These are phyloP conservation scores for Lacanobia oleracea DNA, from an alignment of 2,888 invertebrate species.

Conservation along the genomic window DNA sequence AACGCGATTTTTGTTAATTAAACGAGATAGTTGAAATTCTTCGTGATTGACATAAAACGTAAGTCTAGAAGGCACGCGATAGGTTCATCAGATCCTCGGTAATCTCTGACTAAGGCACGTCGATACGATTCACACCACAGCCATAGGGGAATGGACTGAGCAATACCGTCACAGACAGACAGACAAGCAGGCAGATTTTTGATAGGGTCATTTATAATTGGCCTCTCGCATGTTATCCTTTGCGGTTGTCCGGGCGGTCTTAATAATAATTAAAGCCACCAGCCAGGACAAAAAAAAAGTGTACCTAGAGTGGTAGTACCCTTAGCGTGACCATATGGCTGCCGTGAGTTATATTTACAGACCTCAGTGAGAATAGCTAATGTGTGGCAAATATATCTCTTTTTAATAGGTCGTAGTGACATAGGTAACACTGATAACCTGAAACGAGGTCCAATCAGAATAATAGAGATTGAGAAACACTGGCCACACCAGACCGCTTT, in stretches of 20 bases:
- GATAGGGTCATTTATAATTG: no score
- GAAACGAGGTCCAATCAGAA: not conserved
- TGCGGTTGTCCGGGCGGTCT: no score
- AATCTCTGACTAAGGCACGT: constrained; percentile 87
- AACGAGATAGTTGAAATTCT: constrained; percentile 41
- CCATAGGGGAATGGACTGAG: not conserved
- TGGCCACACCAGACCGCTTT: not conserved
- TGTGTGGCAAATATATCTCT: no score
- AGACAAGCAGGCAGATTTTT: no score
- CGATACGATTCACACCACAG: constrained; percentile 67
- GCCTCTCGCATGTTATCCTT: no score
- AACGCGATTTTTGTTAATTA: not conserved
- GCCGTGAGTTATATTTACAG: no score
- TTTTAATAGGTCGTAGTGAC: not conserved
- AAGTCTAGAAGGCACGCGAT: constrained; percentile 80
- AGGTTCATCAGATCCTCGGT: constrained; percentile 82
- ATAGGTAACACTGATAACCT: not conserved
- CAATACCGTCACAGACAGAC: not conserved
- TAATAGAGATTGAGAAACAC: not conserved
- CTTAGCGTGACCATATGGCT: no score
- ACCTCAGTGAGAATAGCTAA: no score
- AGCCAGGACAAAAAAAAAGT: no score
- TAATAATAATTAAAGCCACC: no score
- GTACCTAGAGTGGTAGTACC: no score
- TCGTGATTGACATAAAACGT: constrained; percentile 56